Percentiles rank a stretch among this genome's conserved stretches.
phyloP scores from a whole-genome alignment of 2,113 vertebrate species.

The Macquaria ambigua region DNA sequence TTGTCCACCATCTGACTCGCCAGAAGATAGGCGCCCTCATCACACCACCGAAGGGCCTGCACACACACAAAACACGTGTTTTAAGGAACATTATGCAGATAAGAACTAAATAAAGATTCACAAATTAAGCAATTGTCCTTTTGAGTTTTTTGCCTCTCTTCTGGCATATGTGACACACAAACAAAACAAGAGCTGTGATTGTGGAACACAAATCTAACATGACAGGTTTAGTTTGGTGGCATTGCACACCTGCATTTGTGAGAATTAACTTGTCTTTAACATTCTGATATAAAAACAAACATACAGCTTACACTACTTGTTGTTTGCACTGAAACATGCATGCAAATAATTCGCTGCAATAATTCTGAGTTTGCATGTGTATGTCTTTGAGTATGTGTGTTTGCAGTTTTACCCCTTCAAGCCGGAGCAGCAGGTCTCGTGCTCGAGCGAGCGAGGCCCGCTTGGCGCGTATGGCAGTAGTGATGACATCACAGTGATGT shows the following conservation, averaged over 20 bases:
- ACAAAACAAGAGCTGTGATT: neutral
- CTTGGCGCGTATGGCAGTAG: slow-evolving; percentile 87
- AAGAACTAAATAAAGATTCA: neutral
- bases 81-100: neutral
- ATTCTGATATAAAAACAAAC: neutral
- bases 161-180: neutral
- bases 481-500: slow-evolving; percentile 89
- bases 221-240: neutral
- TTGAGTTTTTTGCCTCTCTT: neutral
- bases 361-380: neutral
- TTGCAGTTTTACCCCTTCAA: slow-evolving; percentile 87
- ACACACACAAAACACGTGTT: slow-evolving; percentile 18
- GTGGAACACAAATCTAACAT: neutral
- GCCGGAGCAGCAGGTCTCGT: slow-evolving; percentile 88
- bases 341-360: too few relatives aligned
- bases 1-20: slow-evolving; percentile 93
- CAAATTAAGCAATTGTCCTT: neutral
- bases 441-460: slow-evolving; percentile 84
- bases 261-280: neutral
- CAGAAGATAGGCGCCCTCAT: slow-evolving; percentile 93
- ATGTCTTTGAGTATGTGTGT: neutral
- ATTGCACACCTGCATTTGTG: neutral
- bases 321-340: neutral
- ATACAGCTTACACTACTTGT: neutral
- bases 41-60: slow-evolving; percentile 92